Percentiles rank a stretch among this genome's conserved stretches.
Conservation (phyloP, 2,888 invertebrate genomes). For the Alentia gelatinosa region DNA sequence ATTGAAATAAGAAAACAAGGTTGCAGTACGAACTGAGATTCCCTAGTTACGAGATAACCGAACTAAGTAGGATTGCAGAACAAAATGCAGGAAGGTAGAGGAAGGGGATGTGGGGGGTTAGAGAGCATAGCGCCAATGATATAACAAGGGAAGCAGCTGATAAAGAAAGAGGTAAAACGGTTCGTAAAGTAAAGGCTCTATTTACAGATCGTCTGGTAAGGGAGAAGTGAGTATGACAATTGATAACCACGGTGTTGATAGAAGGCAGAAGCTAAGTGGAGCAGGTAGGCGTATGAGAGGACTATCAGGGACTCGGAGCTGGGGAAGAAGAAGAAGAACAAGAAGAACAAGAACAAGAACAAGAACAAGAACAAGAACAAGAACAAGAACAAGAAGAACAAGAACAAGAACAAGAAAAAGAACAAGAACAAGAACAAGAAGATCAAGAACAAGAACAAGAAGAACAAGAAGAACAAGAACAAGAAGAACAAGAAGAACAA, state of each 20-base stretch:
- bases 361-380: not conserved
- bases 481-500: conserved; percentile 29
- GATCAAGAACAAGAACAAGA: not conserved
- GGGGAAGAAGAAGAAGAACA: conserved; percentile 1
- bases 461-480: conserved; percentile 11
- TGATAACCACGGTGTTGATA: conserved; percentile 37
- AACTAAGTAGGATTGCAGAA: no score
- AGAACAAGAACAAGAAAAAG: not conserved
- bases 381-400: not conserved
- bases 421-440: not conserved
- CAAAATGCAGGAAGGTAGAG: no score
- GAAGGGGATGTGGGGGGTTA: no score
- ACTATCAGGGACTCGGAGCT: not conserved
- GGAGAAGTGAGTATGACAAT: no score
- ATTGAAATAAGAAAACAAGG: no score
- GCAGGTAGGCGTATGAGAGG: not conserved
- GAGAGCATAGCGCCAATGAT: no score
- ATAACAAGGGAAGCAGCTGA: no score
- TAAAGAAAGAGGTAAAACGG: no score
- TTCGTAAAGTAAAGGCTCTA: no score
- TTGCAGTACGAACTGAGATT: no score
- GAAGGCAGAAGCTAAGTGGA: not conserved
- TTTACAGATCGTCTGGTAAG: no score
- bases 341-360: not conserved
- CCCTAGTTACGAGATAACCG: no score